These are phyloP conservation scores for Polyommatus icarus DNA, from an alignment of 2,888 invertebrate genomes.

Conservation along the genomic window DNA sequence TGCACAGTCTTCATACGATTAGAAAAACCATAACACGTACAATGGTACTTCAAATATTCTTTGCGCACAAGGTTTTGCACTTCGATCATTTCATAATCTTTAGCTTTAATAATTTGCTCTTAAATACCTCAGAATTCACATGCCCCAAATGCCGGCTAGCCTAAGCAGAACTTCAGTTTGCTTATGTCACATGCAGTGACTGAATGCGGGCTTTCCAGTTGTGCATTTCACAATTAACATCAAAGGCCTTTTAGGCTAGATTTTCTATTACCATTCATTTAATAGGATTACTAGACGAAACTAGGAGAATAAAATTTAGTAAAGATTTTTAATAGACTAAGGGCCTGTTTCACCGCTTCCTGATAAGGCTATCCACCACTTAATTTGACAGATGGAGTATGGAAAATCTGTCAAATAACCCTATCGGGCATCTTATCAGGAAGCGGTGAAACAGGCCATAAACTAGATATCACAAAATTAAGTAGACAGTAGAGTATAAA, in stretches of 20 bases:
- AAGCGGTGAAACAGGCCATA: too few species aligned
- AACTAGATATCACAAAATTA: background rate
- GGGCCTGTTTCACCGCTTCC: too few species aligned
- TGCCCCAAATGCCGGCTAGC: background rate
- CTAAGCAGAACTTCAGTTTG: constrained; percentile 9
- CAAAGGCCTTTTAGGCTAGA: background rate
- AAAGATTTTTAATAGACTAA: too few species aligned
- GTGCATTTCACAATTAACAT: constrained; percentile 10
- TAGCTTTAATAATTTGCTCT: background rate
- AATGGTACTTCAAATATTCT: too few species aligned
- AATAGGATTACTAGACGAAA: background rate
- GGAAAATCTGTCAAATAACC: too few species aligned
- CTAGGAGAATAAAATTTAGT: too few species aligned
- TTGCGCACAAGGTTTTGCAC: background rate
- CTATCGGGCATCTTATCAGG: too few species aligned
- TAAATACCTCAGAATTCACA: constrained; percentile 1
- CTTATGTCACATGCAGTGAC: constrained; percentile 5
- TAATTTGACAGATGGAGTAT: too few species aligned
- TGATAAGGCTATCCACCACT: too few species aligned
- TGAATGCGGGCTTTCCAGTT: constrained; percentile 17
- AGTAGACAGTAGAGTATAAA: background rate
- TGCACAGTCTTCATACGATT: too few species aligned
- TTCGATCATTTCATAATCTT: background rate
- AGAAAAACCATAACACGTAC: background rate
- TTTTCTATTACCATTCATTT: background rate